Percentiles rank a stretch among this genome's conserved stretches.
phyloP scores from a whole-genome alignment of 2,888 invertebrate species.

The Elmis aenea region DNA sequence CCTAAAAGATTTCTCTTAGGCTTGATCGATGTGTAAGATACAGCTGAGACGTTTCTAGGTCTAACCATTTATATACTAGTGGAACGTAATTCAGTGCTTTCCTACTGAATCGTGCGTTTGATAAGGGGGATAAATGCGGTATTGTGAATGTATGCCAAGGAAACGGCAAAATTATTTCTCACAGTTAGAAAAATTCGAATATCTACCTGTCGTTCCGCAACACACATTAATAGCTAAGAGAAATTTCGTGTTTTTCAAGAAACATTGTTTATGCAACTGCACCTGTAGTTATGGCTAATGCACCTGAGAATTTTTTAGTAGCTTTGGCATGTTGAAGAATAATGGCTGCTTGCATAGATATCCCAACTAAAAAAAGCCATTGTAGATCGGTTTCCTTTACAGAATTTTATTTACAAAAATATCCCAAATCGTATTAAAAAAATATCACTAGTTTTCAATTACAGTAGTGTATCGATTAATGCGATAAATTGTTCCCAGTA shows the following conservation, averaged over 20 bases:
- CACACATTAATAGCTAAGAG: conserved; percentile 11
- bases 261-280: background rate
- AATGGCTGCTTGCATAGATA: too few relatives aligned
- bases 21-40: conserved; percentile 20
- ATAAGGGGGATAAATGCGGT: conserved; percentile 19
- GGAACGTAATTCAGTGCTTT: conserved; percentile 18
- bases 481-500: too few relatives aligned
- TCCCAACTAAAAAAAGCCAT: too few relatives aligned
- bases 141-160: conserved; percentile 24
- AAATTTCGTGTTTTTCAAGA: conserved; percentile 10
- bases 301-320: background rate
- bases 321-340: too few relatives aligned
- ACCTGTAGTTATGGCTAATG: background rate
- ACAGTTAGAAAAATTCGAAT: conserved; percentile 8
- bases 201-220: conserved; percentile 18
- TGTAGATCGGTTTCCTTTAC: too few relatives aligned
- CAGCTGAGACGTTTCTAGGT: conserved; percentile 22
- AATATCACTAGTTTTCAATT: too few relatives aligned
- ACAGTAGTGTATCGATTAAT: too few relatives aligned
- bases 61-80: conserved; percentile 13
- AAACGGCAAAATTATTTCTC: conserved; percentile 18
- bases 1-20: conserved; percentile 15
- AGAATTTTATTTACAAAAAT: too few relatives aligned
- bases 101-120: conserved; percentile 23
- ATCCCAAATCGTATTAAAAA: too few relatives aligned